These are phyloP conservation scores for Rhizomys pruinosus DNA, from an alignment of 2,113 vertebrate species.

Conservation along the genomic window DNA sequence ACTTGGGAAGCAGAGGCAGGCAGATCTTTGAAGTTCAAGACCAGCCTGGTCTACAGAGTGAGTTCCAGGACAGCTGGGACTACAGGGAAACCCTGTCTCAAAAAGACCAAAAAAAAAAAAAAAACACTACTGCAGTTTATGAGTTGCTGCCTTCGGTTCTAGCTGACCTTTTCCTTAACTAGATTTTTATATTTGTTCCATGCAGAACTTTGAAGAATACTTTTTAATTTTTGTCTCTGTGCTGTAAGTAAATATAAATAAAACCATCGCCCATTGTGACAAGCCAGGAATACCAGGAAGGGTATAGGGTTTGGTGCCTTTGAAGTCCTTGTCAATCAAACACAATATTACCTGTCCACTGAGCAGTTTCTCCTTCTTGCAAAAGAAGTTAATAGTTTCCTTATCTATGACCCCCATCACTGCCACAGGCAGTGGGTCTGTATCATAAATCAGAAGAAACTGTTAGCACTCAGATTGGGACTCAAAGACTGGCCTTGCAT, in stretches of 20 bases:
- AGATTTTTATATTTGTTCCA: background rate
- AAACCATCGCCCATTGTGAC: background rate
- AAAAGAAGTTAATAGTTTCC: too few relatives aligned
- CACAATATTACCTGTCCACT: background rate
- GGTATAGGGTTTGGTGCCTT: too few relatives aligned
- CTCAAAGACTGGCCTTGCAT: background rate
- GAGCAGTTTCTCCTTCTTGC: background rate
- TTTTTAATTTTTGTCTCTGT: background rate
- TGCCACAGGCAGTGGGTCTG: background rate
- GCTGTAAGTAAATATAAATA: background rate
- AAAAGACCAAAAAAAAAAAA: too few relatives aligned
- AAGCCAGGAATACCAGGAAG: too few relatives aligned
- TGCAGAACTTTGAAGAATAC: background rate
- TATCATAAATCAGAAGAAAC: background rate
- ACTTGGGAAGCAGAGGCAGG: too few relatives aligned
- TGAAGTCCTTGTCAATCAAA: background rate
- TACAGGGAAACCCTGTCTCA: too few relatives aligned
- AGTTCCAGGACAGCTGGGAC: too few relatives aligned
- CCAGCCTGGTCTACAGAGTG: too few relatives aligned
- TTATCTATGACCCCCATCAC: fast-evolving
- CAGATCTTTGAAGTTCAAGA: too few relatives aligned
- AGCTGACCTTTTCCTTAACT: background rate
- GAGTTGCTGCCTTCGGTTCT: too few relatives aligned
- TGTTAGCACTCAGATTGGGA: background rate
- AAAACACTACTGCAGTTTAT: too few relatives aligned